Percentiles rank a stretch among this genome's conserved stretches.
phyloP scores from a whole-genome alignment of 2,113 vertebrate genomes.

The Upupa epops region DNA sequence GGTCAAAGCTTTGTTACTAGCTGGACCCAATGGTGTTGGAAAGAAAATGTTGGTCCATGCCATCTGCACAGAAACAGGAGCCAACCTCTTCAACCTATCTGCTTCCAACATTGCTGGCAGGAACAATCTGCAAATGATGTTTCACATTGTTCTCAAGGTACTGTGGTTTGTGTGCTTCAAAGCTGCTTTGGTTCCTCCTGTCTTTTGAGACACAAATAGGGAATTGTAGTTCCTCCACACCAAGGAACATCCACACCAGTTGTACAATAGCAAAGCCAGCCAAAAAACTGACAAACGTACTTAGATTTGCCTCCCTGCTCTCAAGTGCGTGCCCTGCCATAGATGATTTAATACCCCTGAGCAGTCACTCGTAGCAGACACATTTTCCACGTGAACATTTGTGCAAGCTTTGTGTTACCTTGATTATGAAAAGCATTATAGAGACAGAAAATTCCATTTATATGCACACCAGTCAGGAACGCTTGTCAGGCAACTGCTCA shows the following conservation, averaged over 20 bases:
- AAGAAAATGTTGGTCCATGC: slow-evolving; percentile 86
- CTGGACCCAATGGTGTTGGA: slow-evolving; percentile 80
- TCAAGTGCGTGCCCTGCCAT: neutral
- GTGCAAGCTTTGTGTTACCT: neutral
- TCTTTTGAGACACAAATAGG: neutral
- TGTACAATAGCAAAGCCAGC: neutral
- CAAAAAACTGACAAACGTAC: neutral
- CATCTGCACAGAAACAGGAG: slow-evolving; percentile 85
- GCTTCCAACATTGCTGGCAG: slow-evolving; percentile 71
- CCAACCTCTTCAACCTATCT: slow-evolving; percentile 85
- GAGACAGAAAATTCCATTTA: slow-evolving; percentile 26
- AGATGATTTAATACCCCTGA: neutral
- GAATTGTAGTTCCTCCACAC: neutral
- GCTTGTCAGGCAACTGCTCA: slow-evolving; percentile 26
- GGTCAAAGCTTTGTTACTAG: slow-evolving; percentile 80
- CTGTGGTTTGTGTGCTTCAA: rapidly evolving
- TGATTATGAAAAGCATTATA: slow-evolving; percentile 8
- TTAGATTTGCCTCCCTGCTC: neutral
- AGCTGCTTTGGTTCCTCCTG: neutral
- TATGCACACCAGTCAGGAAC: slow-evolving; percentile 38
- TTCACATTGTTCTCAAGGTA: slow-evolving; percentile 86
- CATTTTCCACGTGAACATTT: slow-evolving; percentile 24
- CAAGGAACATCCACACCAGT: neutral
- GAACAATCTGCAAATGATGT: slow-evolving; percentile 74
- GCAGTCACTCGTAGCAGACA: neutral